These are phyloP conservation scores for Scaptomyza flava DNA, from an alignment of 2,888 invertebrate species.

Conservation along the genomic window DNA sequence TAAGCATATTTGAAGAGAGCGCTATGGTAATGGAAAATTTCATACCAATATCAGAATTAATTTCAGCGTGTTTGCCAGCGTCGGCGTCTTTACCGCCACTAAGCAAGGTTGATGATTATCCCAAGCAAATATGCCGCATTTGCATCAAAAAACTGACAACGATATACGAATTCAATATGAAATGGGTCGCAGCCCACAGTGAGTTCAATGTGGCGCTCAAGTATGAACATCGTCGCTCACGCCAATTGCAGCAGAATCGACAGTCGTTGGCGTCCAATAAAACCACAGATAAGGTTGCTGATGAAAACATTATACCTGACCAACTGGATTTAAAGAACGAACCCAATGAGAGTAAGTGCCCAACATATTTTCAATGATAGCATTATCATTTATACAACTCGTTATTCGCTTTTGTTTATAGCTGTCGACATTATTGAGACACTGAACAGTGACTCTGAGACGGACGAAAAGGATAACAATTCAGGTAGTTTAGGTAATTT, in stretches of 20 bases:
- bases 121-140: slow-evolving; percentile 75
- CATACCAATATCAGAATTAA: slow-evolving; percentile 42
- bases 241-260: slow-evolving; percentile 4
- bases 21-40: slow-evolving; percentile 15
- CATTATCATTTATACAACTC: neutral
- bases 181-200: slow-evolving; percentile 64
- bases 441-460: slow-evolving; percentile 7
- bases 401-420: neutral
- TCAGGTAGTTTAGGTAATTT: slow-evolving; percentile 5
- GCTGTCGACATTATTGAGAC: slow-evolving; percentile 22
- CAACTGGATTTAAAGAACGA: slow-evolving; percentile 31
- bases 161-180: slow-evolving; percentile 71
- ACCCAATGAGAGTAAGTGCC: slow-evolving; percentile 27
- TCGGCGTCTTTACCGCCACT: slow-evolving; percentile 27
- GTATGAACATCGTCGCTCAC: slow-evolving; percentile 51
- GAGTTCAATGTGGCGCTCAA: slow-evolving; percentile 73
- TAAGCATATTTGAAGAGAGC: slow-evolving; percentile 48
- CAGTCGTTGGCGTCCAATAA: neutral
- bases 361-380: neutral
- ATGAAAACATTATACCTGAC: neutral
- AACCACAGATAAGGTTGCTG: neutral
- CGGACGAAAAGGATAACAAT: neutral
- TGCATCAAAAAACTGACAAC: slow-evolving; percentile 73
- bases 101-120: slow-evolving; percentile 62
- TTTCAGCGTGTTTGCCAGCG: slow-evolving; percentile 44